Conservation (phyloP, 2,113 vertebrate species). For the Crypturellus undulatus region DNA sequence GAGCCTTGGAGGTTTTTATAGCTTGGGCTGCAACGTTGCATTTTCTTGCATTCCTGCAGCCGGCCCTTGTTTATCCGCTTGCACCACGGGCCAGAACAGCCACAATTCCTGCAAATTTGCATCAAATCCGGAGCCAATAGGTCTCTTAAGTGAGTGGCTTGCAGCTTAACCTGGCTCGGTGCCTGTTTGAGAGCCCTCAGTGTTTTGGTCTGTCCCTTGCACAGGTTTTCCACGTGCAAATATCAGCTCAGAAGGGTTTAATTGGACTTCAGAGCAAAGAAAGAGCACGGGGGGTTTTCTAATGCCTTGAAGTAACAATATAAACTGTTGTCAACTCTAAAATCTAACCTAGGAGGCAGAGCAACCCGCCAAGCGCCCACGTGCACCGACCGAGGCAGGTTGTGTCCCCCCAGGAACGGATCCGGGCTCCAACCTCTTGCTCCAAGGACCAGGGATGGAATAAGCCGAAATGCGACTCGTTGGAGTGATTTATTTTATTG, state of each 20-base stretch:
- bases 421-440: neutral
- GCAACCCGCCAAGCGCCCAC: neutral
- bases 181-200: neutral
- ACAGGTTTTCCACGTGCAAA: neutral
- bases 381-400: neutral
- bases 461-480: neutral
- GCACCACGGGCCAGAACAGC: too few species aligned
- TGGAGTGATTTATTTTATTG: conserved; percentile 26
- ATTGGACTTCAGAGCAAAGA: neutral
- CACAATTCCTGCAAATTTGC: neutral
- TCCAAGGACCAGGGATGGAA: neutral
- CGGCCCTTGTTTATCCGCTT: neutral
- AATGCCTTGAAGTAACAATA: neutral
- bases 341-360: neutral
- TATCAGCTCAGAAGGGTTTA: neutral
- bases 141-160: neutral
- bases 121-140: neutral
- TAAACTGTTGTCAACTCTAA: neutral
- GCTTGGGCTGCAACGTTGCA: neutral
- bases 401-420: neutral
- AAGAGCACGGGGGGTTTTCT: neutral
- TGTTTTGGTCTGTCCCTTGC: neutral
- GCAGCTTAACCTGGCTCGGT: neutral
- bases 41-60: neutral
- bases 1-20: neutral